These are phyloP conservation scores for Vollenhovia emeryi DNA, from an alignment of 1,140 invertebrate genomes.

Conservation along the genomic window DNA sequence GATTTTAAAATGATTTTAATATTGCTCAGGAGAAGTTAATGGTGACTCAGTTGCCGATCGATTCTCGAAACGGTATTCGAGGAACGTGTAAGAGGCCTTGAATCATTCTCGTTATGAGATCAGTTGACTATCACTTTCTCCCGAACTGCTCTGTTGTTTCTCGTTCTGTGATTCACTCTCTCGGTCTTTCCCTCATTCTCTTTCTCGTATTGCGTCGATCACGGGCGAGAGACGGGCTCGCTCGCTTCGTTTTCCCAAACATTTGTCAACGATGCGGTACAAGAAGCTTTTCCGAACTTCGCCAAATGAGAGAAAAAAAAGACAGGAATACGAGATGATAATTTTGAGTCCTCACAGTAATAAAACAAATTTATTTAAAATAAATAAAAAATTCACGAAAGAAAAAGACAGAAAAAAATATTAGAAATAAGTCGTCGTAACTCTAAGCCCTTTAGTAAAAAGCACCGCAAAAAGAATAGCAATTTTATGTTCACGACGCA, in stretches of 20 bases:
- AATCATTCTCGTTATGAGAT: conserved; percentile 25
- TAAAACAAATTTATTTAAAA: too few species aligned
- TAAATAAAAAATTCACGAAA: not conserved
- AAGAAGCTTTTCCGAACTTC: not conserved
- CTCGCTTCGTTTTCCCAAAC: not conserved
- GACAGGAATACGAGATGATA: not conserved
- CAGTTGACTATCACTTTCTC: conserved; percentile 51
- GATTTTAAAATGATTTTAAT: conserved; percentile 7
- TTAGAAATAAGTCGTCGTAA: not conserved
- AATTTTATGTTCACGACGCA: not conserved
- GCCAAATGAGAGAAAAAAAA: not conserved
- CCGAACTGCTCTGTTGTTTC: conserved; percentile 15
- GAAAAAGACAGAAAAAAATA: not conserved
- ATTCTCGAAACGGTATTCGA: conserved; percentile 14
- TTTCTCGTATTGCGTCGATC: not conserved
- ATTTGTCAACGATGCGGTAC: not conserved
- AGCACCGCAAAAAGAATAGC: not conserved
- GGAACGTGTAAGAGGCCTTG: conserved; percentile 42
- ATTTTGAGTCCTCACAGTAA: not conserved
- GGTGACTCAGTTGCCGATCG: not conserved
- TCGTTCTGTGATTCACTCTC: conserved; percentile 12
- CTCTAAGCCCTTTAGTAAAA: not conserved
- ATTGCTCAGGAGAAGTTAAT: not conserved
- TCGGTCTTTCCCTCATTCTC: not conserved
- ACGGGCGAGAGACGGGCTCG: not conserved